Conservation (phyloP, 2,797 vertebrate genomes). For the Periparus ater region DNA sequence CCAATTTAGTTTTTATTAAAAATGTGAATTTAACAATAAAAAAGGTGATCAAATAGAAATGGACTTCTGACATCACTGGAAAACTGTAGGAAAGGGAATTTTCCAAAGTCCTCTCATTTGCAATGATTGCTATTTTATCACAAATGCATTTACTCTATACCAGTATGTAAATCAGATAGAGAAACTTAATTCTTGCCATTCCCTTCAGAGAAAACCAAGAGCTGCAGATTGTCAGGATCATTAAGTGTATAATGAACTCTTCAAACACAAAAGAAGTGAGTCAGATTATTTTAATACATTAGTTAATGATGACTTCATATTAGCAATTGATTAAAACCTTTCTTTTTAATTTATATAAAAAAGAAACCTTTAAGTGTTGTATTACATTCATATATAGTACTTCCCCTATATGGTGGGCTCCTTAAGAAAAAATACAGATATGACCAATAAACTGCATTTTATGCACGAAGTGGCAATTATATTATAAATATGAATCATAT, state of each 20-base stretch:
- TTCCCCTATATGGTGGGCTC: neutral
- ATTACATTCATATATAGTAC: neutral
- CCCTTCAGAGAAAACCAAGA: constrained; percentile 64
- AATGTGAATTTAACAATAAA: neutral
- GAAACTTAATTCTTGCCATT: constrained; percentile 51
- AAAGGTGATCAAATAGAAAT: neutral
- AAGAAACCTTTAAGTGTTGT: neutral
- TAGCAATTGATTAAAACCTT: constrained; percentile 40
- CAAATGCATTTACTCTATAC: constrained; percentile 37
- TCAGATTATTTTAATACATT: constrained; percentile 68
- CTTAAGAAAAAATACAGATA: neutral
- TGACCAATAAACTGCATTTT: neutral
- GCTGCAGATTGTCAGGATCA: constrained; percentile 62
- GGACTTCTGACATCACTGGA: neutral
- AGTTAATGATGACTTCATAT: constrained; percentile 68
- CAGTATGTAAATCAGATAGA: constrained; percentile 63
- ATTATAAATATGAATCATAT: neutral
- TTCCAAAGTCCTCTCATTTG: neutral
- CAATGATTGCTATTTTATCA: neutral
- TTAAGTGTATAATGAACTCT: constrained; percentile 72
- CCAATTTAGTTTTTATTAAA: neutral
- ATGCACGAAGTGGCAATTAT: neutral
- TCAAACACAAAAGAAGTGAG: constrained; percentile 67
- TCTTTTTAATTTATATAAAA: constrained; percentile 40
- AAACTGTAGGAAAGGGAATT: neutral